Evolutionary conservation across 2,888 invertebrate genomes (phyloP).

Genomic region (Eupithecia dodoneata): DNA sequence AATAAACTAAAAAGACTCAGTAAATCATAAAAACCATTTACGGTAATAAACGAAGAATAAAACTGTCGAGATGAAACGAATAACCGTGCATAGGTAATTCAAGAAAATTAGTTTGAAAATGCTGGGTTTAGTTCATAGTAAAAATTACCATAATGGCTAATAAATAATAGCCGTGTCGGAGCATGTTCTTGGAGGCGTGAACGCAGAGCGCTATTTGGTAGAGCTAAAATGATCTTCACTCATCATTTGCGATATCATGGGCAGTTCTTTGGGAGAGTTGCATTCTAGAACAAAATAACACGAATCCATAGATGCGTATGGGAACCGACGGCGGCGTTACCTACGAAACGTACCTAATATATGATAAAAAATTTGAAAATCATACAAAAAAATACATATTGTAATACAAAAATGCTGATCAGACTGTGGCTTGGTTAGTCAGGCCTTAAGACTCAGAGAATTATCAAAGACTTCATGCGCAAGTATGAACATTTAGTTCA

Average conservation of each 20-base stretch:
- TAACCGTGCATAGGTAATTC: constrained; percentile 12
- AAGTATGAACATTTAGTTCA: neutral
- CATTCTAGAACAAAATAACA: neutral
- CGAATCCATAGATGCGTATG: too few relatives aligned
- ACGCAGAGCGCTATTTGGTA: neutral
- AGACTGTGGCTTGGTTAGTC: too few relatives aligned
- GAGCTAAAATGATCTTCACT: neutral
- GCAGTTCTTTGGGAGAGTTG: neutral
- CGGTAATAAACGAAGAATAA: constrained; percentile 16
- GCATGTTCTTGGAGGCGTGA: constrained; percentile 1
- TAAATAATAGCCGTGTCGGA: constrained; percentile 10
- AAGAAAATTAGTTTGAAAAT: constrained; percentile 15
- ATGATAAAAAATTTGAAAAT: too few relatives aligned
- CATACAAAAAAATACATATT: too few relatives aligned
- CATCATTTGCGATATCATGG: neutral
- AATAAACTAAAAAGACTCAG: neutral
- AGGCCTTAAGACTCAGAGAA: too few relatives aligned
- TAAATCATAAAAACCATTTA: constrained; percentile 18
- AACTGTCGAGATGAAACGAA: constrained; percentile 14
- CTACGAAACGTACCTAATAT: too few relatives aligned
- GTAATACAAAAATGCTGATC: too few relatives aligned
- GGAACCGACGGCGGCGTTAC: too few relatives aligned
- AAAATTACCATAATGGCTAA: constrained; percentile 12
- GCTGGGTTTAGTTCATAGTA: constrained; percentile 3
- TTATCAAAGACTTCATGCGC: too few relatives aligned